A percentile compares a stretch with the other conserved stretches of the same genome.
phyloP scores from a whole-genome alignment of 2,888 invertebrate genomes.

The Ochropleura plecta region DNA sequence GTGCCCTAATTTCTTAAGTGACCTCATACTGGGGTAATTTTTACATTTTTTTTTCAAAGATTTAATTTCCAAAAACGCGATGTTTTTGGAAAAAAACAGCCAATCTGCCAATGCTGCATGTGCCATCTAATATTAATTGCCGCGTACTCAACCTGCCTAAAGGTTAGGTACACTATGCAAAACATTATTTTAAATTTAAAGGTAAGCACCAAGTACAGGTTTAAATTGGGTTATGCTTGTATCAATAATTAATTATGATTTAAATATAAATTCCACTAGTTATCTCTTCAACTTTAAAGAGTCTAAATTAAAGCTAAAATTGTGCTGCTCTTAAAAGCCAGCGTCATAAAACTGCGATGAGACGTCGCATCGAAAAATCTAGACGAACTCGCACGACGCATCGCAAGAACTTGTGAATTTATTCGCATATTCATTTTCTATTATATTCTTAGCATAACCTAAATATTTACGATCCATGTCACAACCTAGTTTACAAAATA shows the following conservation, averaged over 20 bases:
- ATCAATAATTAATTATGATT: conserved; percentile 6
- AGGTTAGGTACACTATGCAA: conserved; percentile 5
- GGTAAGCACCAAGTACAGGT: conserved; percentile 11
- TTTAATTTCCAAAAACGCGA: background rate
- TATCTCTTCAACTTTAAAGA: conserved; percentile 6
- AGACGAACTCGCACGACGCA: too few relatives aligned
- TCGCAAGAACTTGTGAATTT: too few relatives aligned
- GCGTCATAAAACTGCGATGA: too few relatives aligned
- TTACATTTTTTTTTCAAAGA: too few relatives aligned
- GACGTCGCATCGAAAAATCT: too few relatives aligned
- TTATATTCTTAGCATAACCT: too few relatives aligned
- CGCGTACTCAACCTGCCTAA: background rate
- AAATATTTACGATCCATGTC: too few relatives aligned
- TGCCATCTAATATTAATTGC: background rate
- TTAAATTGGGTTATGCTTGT: conserved; percentile 9
- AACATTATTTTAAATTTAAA: conserved; percentile 15
- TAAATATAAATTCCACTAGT: background rate
- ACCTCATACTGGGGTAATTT: too few relatives aligned
- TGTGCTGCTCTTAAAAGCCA: background rate
- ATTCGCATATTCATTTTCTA: too few relatives aligned
- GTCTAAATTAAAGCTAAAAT: background rate
- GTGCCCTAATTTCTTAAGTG: too few relatives aligned
- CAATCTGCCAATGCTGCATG: background rate
- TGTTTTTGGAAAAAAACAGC: background rate
- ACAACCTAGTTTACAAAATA: too few relatives aligned